These are phyloP conservation scores for Thalassophryne amazonica DNA, from an alignment of 2,797 vertebrate species.

Conservation along the genomic window DNA sequence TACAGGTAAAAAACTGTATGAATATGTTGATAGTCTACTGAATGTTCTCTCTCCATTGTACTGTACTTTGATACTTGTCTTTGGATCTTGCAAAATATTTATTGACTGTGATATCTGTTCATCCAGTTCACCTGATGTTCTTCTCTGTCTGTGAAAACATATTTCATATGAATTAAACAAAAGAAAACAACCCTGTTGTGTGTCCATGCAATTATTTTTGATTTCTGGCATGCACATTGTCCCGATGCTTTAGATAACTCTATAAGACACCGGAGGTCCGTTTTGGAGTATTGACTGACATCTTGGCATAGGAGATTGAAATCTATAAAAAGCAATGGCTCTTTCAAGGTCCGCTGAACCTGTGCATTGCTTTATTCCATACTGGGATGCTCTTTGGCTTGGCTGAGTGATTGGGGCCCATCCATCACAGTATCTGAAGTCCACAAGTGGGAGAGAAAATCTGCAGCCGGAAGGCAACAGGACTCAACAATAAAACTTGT, in stretches of 20 bases:
- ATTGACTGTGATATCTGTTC: constrained; percentile 63
- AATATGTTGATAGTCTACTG: constrained; percentile 63
- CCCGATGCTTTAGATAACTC: not conserved
- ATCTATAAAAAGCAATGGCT: constrained; percentile 31
- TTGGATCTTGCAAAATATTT: constrained; percentile 58
- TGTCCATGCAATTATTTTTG: not conserved
- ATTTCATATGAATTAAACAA: constrained; percentile 73
- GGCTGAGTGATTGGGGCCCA: constrained; percentile 4
- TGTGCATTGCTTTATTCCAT: constrained; percentile 29
- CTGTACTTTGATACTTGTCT: constrained; percentile 70
- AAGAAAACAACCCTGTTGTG: constrained; percentile 22
- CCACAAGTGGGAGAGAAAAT: too few species aligned
- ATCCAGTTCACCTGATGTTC: constrained; percentile 60
- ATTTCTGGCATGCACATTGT: not conserved
- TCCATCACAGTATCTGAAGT: constrained; percentile 26
- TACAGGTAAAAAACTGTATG: constrained; percentile 40
- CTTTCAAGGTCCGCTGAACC: constrained; percentile 20
- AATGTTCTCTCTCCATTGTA: constrained; percentile 64
- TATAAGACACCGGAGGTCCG: constrained; percentile 3
- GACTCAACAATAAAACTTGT: too few species aligned
- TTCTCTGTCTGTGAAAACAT: constrained; percentile 69
- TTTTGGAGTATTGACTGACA: constrained; percentile 36
- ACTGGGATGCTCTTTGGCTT: constrained; percentile 29
- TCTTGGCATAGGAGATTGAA: constrained; percentile 40
- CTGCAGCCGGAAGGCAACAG: too few species aligned